phyloP scores from a whole-genome alignment of 2,113 vertebrate genomes.

The Mugil cephalus region DNA sequence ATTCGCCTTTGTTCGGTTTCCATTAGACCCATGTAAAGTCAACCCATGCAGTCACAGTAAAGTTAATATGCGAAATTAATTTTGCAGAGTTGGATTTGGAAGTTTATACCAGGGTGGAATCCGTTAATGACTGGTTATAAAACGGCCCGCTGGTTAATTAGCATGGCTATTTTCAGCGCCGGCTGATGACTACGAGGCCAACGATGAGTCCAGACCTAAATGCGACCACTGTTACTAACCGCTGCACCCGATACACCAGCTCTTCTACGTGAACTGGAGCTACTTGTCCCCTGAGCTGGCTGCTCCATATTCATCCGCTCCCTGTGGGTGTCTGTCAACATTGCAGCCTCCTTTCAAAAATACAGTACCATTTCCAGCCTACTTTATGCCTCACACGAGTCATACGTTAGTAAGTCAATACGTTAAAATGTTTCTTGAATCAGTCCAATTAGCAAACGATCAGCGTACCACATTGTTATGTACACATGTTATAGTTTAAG shows the following conservation, averaged over 20 bases:
- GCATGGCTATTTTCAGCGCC: slow-evolving; percentile 65
- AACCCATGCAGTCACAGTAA: not conserved
- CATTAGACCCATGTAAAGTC: not conserved
- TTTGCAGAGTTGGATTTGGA: slow-evolving; percentile 14
- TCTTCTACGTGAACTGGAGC: slow-evolving; percentile 63
- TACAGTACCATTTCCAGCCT: slow-evolving; percentile 24
- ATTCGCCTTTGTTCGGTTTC: not conserved
- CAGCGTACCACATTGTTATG: not conserved
- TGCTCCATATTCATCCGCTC: slow-evolving; percentile 74
- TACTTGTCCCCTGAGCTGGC: slow-evolving; percentile 67
- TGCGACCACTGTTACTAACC: slow-evolving; percentile 59
- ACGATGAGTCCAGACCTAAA: slow-evolving; percentile 64
- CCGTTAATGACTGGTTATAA: slow-evolving; percentile 37
- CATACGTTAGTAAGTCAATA: slow-evolving; percentile 1
- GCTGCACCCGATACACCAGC: slow-evolving; percentile 51
- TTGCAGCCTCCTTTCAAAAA: slow-evolving; percentile 36
- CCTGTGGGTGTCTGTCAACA: slow-evolving; percentile 45
- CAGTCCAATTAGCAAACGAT: not conserved
- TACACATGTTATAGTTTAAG: not conserved
- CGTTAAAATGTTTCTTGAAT: not conserved
- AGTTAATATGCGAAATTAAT: slow-evolving; percentile 19
- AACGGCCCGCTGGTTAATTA: slow-evolving; percentile 59
- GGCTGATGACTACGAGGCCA: slow-evolving; percentile 44
- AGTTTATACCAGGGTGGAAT: slow-evolving; percentile 37
- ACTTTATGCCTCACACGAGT: slow-evolving; percentile 22